Evolutionary conservation across 64 coral and sea anemone genomes (phyloP).

Genomic region (Stichodactyla mertensii): DNA sequence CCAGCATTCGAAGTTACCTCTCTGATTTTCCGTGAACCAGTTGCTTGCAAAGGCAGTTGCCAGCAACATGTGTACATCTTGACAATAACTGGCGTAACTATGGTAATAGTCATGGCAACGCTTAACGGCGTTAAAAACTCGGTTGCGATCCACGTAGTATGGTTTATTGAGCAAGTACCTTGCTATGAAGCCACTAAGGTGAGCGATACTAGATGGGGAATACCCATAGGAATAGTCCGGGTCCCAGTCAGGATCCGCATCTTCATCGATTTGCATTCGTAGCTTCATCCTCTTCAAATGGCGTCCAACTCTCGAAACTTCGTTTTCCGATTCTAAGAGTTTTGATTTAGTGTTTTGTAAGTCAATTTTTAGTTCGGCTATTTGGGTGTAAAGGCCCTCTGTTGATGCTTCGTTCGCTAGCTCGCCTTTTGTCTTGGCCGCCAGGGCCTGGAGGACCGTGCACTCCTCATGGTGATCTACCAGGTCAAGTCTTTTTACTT

Average conservation of each 20-base stretch:
- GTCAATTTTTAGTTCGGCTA: slow-evolving; percentile 82
- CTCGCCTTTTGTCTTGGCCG: slow-evolving; percentile 51
- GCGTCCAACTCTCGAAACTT: slow-evolving; percentile 67
- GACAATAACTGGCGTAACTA: slow-evolving; percentile 83
- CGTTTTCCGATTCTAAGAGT: slow-evolving; percentile 69
- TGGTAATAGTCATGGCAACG: slow-evolving; percentile 97
- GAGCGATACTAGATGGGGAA: slow-evolving; percentile 86
- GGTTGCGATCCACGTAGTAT: slow-evolving; percentile 81
- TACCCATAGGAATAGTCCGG: slow-evolving; percentile 93
- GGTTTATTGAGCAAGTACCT: slow-evolving; percentile 84
- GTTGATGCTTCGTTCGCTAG: slow-evolving; percentile 42
- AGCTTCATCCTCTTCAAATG: slow-evolving; percentile 68
- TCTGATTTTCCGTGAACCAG: slow-evolving; percentile 97
- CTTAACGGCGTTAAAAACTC: slow-evolving; percentile 78
- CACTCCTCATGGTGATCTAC: slow-evolving; percentile 64
- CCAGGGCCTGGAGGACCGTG: slow-evolving; percentile 50
- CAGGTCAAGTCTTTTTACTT: slow-evolving; percentile 55
- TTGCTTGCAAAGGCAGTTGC: slow-evolving; percentile 81
- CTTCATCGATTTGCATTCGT: slow-evolving; percentile 46
- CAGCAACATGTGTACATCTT: slow-evolving; percentile 95
- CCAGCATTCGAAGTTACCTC: slow-evolving; percentile 91
- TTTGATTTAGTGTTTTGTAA: slow-evolving; percentile 83
- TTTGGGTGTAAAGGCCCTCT: slow-evolving; percentile 65
- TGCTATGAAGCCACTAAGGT: slow-evolving; percentile 69
- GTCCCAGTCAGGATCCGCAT: slow-evolving; percentile 85